Evolutionary conservation across 1,140 invertebrate genomes (phyloP).

Genomic region (Vollenhovia emeryi): DNA sequence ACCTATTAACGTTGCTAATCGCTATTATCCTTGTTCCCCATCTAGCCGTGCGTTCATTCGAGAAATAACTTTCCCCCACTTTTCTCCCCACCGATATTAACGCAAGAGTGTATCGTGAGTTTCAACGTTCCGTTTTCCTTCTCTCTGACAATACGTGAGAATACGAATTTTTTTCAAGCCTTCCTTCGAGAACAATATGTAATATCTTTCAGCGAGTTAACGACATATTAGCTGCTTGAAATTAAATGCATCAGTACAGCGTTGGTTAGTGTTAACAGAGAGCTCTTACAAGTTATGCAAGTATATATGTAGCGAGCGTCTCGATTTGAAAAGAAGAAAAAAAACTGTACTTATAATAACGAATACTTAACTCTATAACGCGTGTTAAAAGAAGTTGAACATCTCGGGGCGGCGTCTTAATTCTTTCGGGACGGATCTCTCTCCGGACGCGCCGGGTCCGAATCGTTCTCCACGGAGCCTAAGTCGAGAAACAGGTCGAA

Average conservation of each 20-base stretch:
- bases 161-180: not conserved
- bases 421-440: not conserved
- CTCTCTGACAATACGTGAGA: not conserved
- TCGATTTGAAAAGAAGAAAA: slow-evolving; percentile 1
- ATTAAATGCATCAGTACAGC: slow-evolving; percentile 24
- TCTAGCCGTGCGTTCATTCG: not conserved
- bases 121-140: not conserved
- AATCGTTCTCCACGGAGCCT: not conserved
- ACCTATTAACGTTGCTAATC: not conserved
- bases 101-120: slow-evolving; percentile 15
- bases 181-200: not conserved
- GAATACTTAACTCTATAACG: slow-evolving; percentile 35
- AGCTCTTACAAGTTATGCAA: slow-evolving; percentile 33
- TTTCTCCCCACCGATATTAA: no score
- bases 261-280: slow-evolving; percentile 38
- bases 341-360: slow-evolving; percentile 17
- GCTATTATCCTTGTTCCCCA: not conserved
- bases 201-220: slow-evolving; percentile 22
- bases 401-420: not conserved
- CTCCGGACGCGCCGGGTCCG: not conserved
- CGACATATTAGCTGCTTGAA: slow-evolving; percentile 3
- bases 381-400: slow-evolving; percentile 4
- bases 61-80: not conserved
- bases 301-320: not conserved
- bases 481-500: not conserved